A percentile compares a stretch with the other conserved stretches of the same genome.
Conservation (phyloP, 2,888 invertebrate genomes). For the Plemyria rubiginata region DNA sequence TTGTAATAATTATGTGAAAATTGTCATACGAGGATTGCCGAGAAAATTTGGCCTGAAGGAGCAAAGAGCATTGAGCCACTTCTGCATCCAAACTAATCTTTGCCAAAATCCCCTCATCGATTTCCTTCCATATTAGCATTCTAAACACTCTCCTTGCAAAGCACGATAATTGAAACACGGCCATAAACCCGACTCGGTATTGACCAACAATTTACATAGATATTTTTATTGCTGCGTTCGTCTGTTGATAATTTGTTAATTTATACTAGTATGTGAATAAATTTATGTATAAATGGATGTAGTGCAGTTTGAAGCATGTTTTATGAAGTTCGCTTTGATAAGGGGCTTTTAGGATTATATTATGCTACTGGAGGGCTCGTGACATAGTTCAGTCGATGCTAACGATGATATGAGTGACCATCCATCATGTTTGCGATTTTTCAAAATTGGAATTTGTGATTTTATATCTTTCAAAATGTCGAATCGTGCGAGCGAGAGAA, state of each 20-base stretch:
- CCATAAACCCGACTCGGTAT: constrained; percentile 57
- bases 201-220: constrained; percentile 56
- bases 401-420: no score
- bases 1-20: no score
- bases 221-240: constrained; percentile 56
- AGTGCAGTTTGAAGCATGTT: constrained; percentile 14
- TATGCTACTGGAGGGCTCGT: no score
- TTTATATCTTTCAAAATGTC: no score
- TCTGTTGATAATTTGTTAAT: constrained; percentile 49
- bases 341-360: not conserved
- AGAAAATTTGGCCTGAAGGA: not conserved
- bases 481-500: no score
- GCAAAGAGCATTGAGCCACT: not conserved
- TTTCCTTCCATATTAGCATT: constrained; percentile 74
- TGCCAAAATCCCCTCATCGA: constrained; percentile 60
- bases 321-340: constrained; percentile 15
- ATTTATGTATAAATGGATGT: constrained; percentile 13
- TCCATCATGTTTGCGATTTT: no score
- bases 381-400: no score
- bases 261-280: constrained; percentile 28
- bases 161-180: constrained; percentile 67
- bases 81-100: constrained; percentile 50
- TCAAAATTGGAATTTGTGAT: no score
- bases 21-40: no score
- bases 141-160: constrained; percentile 63